These are phyloP conservation scores for Halichoeres trimaculatus DNA, from an alignment of 2,113 vertebrate species.

Conservation along the genomic window DNA sequence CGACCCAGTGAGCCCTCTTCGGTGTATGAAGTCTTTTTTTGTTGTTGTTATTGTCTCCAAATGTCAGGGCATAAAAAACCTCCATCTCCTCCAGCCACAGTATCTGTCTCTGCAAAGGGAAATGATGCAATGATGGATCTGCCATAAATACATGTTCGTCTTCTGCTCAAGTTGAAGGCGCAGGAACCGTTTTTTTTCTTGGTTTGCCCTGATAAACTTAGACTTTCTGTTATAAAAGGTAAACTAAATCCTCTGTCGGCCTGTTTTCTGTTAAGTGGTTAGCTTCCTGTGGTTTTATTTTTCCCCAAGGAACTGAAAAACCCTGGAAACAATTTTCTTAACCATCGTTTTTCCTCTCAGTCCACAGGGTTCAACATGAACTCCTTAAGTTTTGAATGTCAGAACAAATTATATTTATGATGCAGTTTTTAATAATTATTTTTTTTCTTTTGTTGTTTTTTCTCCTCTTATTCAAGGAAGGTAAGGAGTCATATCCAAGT, in stretches of 20 bases:
- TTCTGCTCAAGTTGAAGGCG: neutral
- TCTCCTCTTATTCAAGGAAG: neutral
- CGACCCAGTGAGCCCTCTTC: constrained; percentile 21
- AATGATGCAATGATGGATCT: neutral
- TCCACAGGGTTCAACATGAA: neutral
- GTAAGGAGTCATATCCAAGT: too few relatives aligned
- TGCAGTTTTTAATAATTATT: too few relatives aligned
- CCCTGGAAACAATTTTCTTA: neutral
- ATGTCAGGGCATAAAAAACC: constrained; percentile 38
- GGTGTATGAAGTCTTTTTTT: neutral
- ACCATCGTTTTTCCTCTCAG: neutral
- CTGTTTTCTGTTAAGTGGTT: neutral
- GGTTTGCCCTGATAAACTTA: neutral
- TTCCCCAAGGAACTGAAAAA: neutral
- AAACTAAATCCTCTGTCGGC: neutral
- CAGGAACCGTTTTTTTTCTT: neutral
- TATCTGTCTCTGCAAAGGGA: neutral
- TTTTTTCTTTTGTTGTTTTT: neutral
- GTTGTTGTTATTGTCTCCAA: constrained; percentile 18
- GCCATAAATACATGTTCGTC: neutral
- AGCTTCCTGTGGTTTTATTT: neutral
- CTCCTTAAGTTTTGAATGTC: too few relatives aligned
- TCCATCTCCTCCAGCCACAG: constrained; percentile 8
- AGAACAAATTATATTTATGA: neutral
- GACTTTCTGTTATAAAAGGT: constrained; percentile 9